Evolutionary conservation across 2,113 vertebrate genomes (phyloP).

Genomic region (Melospiza georgiana): DNA sequence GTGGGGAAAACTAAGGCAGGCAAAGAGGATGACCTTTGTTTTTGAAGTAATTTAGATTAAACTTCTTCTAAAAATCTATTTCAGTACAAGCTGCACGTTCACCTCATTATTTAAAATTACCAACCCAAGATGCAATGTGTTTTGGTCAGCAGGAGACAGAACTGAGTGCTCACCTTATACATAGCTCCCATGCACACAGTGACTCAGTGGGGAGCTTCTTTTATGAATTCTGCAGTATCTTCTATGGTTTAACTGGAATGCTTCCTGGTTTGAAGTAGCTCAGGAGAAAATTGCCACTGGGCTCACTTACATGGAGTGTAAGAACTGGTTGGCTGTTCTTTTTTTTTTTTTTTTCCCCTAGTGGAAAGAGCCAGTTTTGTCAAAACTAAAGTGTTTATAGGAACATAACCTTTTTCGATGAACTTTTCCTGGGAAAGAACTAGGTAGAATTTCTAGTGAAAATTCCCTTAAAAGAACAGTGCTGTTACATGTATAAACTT

Average conservation of each 20-base stretch:
- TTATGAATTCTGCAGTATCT: not conserved
- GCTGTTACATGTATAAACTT: not conserved
- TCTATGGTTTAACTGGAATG: not conserved
- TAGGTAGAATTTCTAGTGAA: not conserved
- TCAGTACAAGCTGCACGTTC: not conserved
- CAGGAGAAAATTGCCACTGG: not conserved
- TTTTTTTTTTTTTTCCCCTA: not conserved
- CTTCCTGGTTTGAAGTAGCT: not conserved
- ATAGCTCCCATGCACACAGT: rapidly evolving
- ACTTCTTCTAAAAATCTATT: not conserved
- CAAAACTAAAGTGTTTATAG: not conserved
- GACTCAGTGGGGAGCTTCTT: not conserved
- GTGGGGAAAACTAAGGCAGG: not conserved
- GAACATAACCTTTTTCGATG: not conserved
- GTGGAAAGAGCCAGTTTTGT: not conserved
- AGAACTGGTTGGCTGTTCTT: not conserved
- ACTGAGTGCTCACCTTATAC: not conserved
- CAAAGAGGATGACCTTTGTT: not conserved
- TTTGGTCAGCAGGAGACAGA: not conserved
- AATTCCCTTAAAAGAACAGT: not conserved
- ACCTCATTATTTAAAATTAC: not conserved
- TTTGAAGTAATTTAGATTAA: not conserved
- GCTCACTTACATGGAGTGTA: not conserved
- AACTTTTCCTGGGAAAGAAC: not conserved
- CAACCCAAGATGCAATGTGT: not conserved